Percentiles rank a stretch among this genome's conserved stretches.
Conservation (phyloP, 2,113 vertebrate genomes). For the Bufo bufo region DNA sequence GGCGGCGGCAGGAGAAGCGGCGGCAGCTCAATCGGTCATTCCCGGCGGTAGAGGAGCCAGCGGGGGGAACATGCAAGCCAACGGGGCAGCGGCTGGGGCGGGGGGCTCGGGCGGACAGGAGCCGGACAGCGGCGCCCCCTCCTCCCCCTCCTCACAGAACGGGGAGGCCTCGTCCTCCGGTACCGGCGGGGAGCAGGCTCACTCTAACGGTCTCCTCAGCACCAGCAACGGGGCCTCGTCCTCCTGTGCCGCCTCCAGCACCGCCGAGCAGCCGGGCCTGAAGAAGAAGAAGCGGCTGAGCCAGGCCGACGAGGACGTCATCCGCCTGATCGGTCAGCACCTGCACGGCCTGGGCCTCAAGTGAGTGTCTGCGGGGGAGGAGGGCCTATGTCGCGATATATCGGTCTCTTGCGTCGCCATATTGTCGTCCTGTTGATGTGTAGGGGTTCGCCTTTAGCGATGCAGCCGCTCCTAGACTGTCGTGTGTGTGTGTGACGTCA, state of each 20-base stretch:
- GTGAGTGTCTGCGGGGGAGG: slow-evolving; percentile 75
- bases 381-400: not conserved
- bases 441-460: too few relatives aligned
- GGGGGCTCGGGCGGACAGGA: slow-evolving; percentile 72
- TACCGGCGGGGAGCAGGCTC: slow-evolving; percentile 72
- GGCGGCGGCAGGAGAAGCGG: slow-evolving; percentile 83
- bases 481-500: not conserved
- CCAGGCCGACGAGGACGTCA: slow-evolving; percentile 92
- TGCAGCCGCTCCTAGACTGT: too few relatives aligned
- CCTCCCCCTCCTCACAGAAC: slow-evolving; percentile 71
- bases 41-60: slow-evolving; percentile 66
- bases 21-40: slow-evolving; percentile 9
- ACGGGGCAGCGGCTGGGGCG: slow-evolving; percentile 77
- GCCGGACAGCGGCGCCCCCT: slow-evolving; percentile 61
- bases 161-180: slow-evolving; percentile 76
- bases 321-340: slow-evolving; percentile 94
- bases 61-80: slow-evolving; percentile 85
- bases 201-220: slow-evolving; percentile 85
- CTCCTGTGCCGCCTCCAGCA: slow-evolving; percentile 68
- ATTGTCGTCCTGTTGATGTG: too few relatives aligned
- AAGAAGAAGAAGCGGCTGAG: slow-evolving; percentile 93
- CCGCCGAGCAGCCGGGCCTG: slow-evolving; percentile 70
- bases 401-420: not conserved
- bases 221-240: slow-evolving; percentile 68
- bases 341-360: slow-evolving; percentile 92